Base-by-base conservation (phyloP, 2,888 invertebrate species). In the Aquatica leii region DNA sequence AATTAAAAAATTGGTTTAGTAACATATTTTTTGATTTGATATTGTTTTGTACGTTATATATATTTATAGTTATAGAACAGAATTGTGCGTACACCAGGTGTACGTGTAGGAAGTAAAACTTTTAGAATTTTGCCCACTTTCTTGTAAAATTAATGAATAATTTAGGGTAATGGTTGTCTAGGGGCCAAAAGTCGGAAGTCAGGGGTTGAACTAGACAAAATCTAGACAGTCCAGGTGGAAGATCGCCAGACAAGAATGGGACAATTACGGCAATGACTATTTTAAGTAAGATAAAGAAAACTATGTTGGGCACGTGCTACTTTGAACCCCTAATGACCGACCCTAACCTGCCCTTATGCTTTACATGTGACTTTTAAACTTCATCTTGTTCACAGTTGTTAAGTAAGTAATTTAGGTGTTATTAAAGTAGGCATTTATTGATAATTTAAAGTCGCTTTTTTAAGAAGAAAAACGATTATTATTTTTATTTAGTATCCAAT, bases 161-260 rank as follows among this genome's bases (percentile, higher is more conserved):
- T 65, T 63, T 51, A 46, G 62, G 63, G 63, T 53, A 56, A 61
- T 59, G 48, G 17, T 48, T 55, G 61, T 37, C 35, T 52, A 35
- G 35, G 41, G 66, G 66, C 62, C 58, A 56, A 59, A 66, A 31
- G 65, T 68, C 64, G 67, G 65, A 69, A 68, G 67, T 68, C 62
- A 61, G 55, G 68, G 68, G 67, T 68, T 59, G 62, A 37, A 50
- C 66, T 59, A 69, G 69, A 69, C 69, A 64, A 14, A 51, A 59
- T 37, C 69, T 67, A 69, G 69, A 69, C 69, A 48, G 62, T 52
- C 69, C 69, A 69, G 69, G 69, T 69, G 69, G 57, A 53, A 31
- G 35, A 51, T 24, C 20, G 17, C 17, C 35, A 51, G 60, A 56
- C 40, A 60, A 60, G 54, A 63, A 63, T 58, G 24, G 46, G 21